Percentiles rank a stretch among this genome's conserved stretches.
These are phyloP conservation scores for Eristalis intricaria DNA, from an alignment of 2,888 invertebrate genomes.

Conservation along the genomic window DNA sequence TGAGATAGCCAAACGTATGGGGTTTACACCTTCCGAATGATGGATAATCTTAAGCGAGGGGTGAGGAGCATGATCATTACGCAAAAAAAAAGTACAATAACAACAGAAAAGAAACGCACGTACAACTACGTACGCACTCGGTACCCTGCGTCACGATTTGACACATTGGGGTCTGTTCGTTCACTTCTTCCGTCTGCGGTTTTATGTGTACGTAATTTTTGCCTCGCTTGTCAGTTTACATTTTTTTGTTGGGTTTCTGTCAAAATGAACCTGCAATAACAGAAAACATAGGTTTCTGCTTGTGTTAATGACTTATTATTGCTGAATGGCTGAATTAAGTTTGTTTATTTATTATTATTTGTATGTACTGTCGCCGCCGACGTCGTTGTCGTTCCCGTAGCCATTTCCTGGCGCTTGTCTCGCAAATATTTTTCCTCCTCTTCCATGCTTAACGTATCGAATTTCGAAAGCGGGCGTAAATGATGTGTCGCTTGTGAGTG, in stretches of 20 bases:
- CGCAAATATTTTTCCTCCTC: not conserved
- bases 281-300: not conserved
- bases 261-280: not conserved
- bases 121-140: not conserved
- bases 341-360: not conserved
- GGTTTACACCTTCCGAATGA: not conserved
- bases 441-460: constrained; percentile 23
- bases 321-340: constrained; percentile 22
- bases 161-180: not conserved
- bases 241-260: constrained; percentile 3
- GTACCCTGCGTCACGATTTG: not conserved
- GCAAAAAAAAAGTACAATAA: not conserved
- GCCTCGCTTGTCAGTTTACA: constrained; percentile 1
- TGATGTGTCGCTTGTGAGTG: constrained; percentile 31
- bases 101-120: not conserved
- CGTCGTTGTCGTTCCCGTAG: not conserved
- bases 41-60: not conserved
- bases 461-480: constrained; percentile 31
- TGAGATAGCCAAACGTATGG: not conserved
- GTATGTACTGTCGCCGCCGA: not conserved
- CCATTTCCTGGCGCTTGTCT: constrained; percentile 21
- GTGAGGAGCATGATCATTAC: not conserved
- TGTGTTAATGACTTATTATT: not conserved
- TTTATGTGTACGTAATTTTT: not conserved
- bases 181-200: not conserved